Base-by-base conservation (phyloP, 2,113 vertebrate species). In the Pungitius pungitius region DNA sequence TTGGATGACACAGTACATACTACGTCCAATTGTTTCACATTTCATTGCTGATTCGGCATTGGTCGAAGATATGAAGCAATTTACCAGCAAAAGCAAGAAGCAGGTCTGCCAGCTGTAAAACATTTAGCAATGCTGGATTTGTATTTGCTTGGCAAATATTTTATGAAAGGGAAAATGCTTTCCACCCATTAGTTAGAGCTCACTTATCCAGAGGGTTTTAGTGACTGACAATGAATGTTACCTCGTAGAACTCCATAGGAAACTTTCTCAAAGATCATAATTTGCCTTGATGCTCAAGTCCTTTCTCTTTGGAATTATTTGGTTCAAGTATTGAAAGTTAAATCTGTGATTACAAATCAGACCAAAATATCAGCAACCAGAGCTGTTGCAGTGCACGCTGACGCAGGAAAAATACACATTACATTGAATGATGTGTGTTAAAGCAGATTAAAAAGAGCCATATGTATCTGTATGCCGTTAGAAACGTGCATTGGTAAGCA, bases 241-340 rank as follows among this genome's bases (percentile, higher is more conserved):
- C 15, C 20, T 22, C 22, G 20, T 10, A 42, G 39, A 76, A 63
- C 51, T 83, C 62, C 62, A 26, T 35, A 72, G 62, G 42, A 18
- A 1, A 58, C 42, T 26, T 37, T 72, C 27, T 62, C 15, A 35
- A 42, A 49, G 35, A n/a, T 33, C 40, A 56, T 71, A 4, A 45
- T 71, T 42, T 65, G 63, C 64, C 15, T 73, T 43, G 33, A 66
- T 74, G 54, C 10, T 64, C 5, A 20, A 57, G 55, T 57, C 49
- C 78, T 72, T 49, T 55, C 30, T 82, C 45, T 51, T 62, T 82
- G 51, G 55, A 77, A 74, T 80, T 54, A 62, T 24, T 80, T 74
- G 66, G 60, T 74, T 60, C 18, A 40, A 80, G 69, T 62, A 47
- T 40, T 64, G 42, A 72, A 60, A 62, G 9, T 59, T 24, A 43